Evolutionary conservation across 2,888 invertebrate species (phyloP).

Genomic region (Erebia ligea): DNA sequence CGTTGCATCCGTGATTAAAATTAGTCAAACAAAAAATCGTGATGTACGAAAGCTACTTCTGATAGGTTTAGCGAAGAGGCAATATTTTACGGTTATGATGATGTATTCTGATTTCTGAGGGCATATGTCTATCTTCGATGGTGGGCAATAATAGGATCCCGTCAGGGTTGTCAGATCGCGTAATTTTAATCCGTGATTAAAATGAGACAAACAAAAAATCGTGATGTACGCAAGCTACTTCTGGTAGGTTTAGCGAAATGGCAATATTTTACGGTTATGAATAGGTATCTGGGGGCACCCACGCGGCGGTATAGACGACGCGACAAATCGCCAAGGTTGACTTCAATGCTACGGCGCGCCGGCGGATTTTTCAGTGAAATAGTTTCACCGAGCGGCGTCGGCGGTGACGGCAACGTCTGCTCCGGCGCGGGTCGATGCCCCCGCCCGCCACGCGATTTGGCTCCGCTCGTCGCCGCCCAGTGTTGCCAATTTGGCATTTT

Average conservation of each 20-base stretch:
- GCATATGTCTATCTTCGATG: too few relatives aligned
- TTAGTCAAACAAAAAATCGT: background rate
- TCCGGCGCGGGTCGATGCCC: conserved; percentile 77
- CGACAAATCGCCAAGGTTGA: conserved; percentile 80
- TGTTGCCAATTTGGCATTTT: conserved; percentile 26
- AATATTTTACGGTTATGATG: too few relatives aligned
- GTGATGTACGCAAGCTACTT: conserved; percentile 29
- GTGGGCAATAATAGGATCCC: too few relatives aligned
- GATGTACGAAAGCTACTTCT: background rate
- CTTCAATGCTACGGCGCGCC: conserved; percentile 74
- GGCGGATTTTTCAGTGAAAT: conserved; percentile 80
- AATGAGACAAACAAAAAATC: background rate
- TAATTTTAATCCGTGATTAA: background rate
- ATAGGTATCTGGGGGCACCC: conserved; percentile 68
- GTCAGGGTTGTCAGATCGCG: too few relatives aligned
- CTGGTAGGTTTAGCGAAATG: conserved; percentile 55
- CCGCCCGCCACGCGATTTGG: conserved; percentile 73
- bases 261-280: conserved; percentile 74
- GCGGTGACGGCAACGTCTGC: conserved; percentile 80
- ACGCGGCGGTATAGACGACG: conserved; percentile 75
- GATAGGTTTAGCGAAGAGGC: too few relatives aligned
- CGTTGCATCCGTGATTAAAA: background rate
- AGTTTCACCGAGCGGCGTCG: conserved; percentile 72
- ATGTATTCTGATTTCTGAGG: background rate
- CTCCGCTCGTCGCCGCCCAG: conserved; percentile 58